Base-by-base conservation (phyloP, 2,113 vertebrate species). In the Ameiurus melas region DNA sequence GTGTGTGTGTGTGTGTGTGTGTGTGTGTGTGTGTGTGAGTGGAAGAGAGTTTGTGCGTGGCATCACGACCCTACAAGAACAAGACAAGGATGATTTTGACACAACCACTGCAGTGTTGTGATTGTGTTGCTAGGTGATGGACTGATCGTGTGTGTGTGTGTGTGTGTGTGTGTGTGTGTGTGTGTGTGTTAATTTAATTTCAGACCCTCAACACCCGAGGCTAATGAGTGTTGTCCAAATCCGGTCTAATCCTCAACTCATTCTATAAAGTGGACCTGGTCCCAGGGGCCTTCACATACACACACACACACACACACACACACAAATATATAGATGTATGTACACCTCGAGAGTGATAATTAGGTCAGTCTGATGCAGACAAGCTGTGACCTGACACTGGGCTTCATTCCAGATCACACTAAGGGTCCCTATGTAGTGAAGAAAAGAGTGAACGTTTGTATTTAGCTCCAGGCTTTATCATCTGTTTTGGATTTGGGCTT, bases 161-260 rank as follows among this genome's bases (percentile, higher is more conserved):
- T 57, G 78, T 92, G 88, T 91, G 86, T 88, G 84, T 87, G 80
- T 88, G 89, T 85, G 85, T 68, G 75, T 79, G 57, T 89, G 89
- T 94, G 92, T 91, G 92, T 89, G 90, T 93, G 93, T 93, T 95
- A 93, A 95, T 94, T 95, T 91, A 95, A 95, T 95, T 95, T 89
- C 89, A 90, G 91, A 88, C 90, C 91, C 92, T 93, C 86, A 84
- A 90, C 62, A 88, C 92, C 88, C 90, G 88, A 89, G 84, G 91
- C 92, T 94, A 95, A 95, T 95, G 94, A 94, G 93, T 92, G 92
- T 90, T 93, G 89, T 93, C 92, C 91, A 95, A 95, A 95, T 95
- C 94, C 92, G 62, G 60, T 58, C 92, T 95, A 95, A 95, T 95
- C 94, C 92, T 85, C 84, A 17, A 75, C 88, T 82, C 90, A 89